Percentiles rank a stretch among this genome's conserved stretches.
Evolutionary conservation across 64 coral and sea anemone species (phyloP).

Genomic region (Dendronephthya gigantea): DNA sequence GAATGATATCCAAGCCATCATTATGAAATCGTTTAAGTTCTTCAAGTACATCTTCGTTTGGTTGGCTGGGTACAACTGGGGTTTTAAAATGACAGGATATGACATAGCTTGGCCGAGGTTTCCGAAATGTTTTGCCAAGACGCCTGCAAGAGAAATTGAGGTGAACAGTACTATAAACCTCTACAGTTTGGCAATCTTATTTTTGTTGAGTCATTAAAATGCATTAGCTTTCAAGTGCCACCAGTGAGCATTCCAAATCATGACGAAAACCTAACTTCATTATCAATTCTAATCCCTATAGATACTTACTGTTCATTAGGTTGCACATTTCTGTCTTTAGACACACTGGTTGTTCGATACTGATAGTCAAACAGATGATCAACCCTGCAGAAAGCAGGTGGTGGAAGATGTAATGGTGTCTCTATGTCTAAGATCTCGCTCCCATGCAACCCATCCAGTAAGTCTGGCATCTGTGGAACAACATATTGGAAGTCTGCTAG

Average conservation of each 20-base stretch:
- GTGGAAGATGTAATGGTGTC: conserved; percentile 48
- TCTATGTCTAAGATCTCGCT: conserved; percentile 45
- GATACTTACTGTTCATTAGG: conserved; percentile 17
- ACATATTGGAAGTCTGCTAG: conserved; percentile 84
- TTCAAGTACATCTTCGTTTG: not conserved
- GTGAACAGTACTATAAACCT: not conserved
- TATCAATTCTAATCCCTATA: conserved; percentile 10
- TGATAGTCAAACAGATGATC: conserved; percentile 62
- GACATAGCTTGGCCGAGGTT: not conserved
- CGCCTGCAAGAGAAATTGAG: not conserved
- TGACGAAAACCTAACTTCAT: not conserved
- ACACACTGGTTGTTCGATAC: conserved; percentile 46
- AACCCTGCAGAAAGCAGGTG: conserved; percentile 64
- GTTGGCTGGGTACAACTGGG: not conserved
- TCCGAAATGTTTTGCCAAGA: not conserved
- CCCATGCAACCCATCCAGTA: conserved; percentile 45
- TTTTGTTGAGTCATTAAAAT: too few species aligned
- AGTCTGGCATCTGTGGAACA: conserved; percentile 40
- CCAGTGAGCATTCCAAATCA: too few species aligned
- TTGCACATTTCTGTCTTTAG: conserved; percentile 10
- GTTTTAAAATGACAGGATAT: not conserved
- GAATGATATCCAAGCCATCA: conserved; percentile 25
- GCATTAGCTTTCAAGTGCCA: too few species aligned
- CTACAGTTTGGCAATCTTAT: too few species aligned
- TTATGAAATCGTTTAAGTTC: conserved; percentile 23